phyloP scores from a whole-genome alignment of 2,888 invertebrate species.

The Cryptosula pallasiana region DNA sequence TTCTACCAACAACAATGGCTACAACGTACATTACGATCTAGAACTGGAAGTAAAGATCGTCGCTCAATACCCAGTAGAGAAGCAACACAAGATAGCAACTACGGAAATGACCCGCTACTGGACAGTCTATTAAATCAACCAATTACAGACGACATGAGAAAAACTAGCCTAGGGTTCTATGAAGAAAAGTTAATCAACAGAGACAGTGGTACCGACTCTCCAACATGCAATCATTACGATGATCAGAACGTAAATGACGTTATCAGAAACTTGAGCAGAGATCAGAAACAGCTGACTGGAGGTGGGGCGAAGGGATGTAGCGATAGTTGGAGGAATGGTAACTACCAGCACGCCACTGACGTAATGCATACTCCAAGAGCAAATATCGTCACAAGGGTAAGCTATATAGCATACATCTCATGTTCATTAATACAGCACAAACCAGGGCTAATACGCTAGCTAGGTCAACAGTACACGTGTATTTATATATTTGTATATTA shows the following conservation, averaged over 20 bases:
- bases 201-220: conserved; percentile 18
- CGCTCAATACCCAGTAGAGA: neutral
- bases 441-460: too few relatives aligned
- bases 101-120: neutral
- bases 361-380: too few relatives aligned
- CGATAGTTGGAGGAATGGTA: too few relatives aligned
- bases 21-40: neutral
- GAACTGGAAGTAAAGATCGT: neutral
- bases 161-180: conserved; percentile 1
- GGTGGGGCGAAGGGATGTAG: neutral
- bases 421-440: too few relatives aligned
- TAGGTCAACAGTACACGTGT: too few relatives aligned
- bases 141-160: neutral
- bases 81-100: neutral
- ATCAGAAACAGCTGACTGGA: neutral
- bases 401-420: too few relatives aligned
- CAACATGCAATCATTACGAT: neutral
- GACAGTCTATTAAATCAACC: neutral
- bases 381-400: neutral
- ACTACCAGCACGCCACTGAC: neutral
- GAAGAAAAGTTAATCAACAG: conserved; percentile 10
- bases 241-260: conserved; percentile 1
- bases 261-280: neutral
- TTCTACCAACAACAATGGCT: conserved; percentile 17
- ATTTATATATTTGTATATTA: too few relatives aligned